These are phyloP conservation scores for Propithecus perrieri DNA, from an alignment of 2,797 vertebrate genomes.

Conservation along the genomic window DNA sequence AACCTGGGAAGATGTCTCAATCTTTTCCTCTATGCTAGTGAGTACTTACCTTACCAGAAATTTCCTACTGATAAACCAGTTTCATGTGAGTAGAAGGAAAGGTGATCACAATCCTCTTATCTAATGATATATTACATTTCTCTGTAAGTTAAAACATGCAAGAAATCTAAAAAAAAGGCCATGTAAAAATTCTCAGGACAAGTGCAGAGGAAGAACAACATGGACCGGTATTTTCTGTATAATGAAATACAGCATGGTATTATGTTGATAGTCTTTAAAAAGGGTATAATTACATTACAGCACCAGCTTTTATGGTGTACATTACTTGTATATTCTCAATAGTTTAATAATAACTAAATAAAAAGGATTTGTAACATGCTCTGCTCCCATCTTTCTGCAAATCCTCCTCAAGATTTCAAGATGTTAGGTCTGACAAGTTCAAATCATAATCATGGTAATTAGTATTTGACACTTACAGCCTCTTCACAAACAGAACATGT, in stretches of 20 bases:
- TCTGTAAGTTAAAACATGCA: neutral
- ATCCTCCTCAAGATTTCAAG: slow-evolving; percentile 72
- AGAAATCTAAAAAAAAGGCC: slow-evolving; percentile 7
- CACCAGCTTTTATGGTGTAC: neutral
- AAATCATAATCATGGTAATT: slow-evolving; percentile 77
- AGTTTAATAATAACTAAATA: slow-evolving; percentile 53
- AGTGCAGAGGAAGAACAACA: neutral
- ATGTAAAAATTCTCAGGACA: neutral
- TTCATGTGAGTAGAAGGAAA: neutral
- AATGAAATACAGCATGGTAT: neutral
- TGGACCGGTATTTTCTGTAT: neutral
- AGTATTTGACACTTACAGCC: slow-evolving; percentile 76
- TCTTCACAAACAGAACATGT: slow-evolving; percentile 76
- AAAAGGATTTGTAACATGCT: neutral
- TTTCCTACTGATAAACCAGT: slow-evolving; percentile 20
- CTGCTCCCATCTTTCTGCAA: slow-evolving; percentile 51
- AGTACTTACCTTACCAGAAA: neutral
- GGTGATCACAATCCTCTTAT: neutral
- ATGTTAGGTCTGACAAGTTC: slow-evolving; percentile 78
- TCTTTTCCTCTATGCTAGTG: neutral
- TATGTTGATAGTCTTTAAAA: neutral
- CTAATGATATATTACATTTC: neutral
- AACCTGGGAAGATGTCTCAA: neutral
- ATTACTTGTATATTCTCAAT: neutral
- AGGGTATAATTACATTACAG: neutral